Percentiles rank a stretch among this genome's conserved stretches.
Conservation (phyloP, 2,113 vertebrate genomes). For the Brachypodius melanocephalos region DNA sequence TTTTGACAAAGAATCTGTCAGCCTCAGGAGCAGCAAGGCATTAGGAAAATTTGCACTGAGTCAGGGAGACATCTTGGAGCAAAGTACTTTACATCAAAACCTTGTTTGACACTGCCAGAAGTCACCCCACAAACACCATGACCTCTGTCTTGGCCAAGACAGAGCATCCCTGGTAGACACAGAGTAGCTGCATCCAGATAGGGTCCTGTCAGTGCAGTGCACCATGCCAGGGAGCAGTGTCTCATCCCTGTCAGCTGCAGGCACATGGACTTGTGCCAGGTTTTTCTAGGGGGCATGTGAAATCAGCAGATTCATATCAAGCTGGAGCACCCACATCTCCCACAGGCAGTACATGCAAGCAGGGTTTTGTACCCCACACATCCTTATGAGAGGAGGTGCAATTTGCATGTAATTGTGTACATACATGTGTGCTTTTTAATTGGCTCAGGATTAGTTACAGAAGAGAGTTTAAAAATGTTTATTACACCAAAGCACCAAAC, state of each 20-base stretch:
- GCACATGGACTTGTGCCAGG: fast-evolving
- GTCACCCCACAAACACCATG: neutral
- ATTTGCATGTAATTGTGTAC: neutral
- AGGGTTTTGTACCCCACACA: neutral
- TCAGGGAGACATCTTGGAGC: neutral
- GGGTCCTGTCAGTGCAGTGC: neutral
- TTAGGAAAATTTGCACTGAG: neutral
- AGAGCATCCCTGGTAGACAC: neutral
- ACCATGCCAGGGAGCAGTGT: neutral
- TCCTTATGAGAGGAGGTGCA: fast-evolving
- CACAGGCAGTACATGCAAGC: neutral
- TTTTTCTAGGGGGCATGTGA: neutral
- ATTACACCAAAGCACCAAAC: neutral
- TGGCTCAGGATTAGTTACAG: neutral
- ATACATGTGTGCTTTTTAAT: fast-evolving
- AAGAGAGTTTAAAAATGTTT: neutral
- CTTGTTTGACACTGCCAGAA: neutral
- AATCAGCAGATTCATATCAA: fast-evolving
- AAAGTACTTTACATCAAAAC: neutral
- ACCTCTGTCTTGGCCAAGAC: neutral
- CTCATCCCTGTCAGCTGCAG: neutral
- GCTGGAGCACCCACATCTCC: neutral
- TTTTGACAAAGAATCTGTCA: neutral
- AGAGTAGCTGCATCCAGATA: fast-evolving
- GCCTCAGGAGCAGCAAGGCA: neutral